Evolutionary conservation across 2,888 invertebrate species (phyloP).

Genomic region (Meandrusa payeni): DNA sequence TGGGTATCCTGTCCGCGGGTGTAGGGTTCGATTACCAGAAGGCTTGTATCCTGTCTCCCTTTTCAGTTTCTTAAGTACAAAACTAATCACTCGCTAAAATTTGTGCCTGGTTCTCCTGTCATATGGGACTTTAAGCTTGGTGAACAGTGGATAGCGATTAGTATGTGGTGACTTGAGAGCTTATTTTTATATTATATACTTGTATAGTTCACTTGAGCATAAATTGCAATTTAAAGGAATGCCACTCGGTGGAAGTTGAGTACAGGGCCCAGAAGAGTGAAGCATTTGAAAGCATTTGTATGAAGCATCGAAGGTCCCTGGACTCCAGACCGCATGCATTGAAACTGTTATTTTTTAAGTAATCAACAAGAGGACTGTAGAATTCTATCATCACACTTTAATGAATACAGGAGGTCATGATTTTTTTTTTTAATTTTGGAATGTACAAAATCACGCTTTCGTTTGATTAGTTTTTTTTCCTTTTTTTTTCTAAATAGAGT

Average conservation of each 20-base stretch:
- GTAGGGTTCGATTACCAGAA: too few species aligned
- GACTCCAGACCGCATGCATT: slow-evolving; percentile 42
- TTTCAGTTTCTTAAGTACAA: too few species aligned
- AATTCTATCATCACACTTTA: slow-evolving; percentile 77
- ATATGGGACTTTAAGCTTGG: too few species aligned
- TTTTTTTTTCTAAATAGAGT: slow-evolving; percentile 73
- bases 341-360: slow-evolving; percentile 74
- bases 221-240: slow-evolving; percentile 3
- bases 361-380: slow-evolving; percentile 72
- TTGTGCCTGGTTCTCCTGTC: too few species aligned
- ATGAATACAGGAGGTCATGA: slow-evolving; percentile 58
- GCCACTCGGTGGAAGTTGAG: slow-evolving; percentile 14
- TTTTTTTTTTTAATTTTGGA: slow-evolving; percentile 61
- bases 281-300: slow-evolving; percentile 65
- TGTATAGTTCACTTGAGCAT: neutral
- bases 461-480: slow-evolving; percentile 60
- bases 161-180: too few species aligned
- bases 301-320: slow-evolving; percentile 13
- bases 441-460: slow-evolving; percentile 79
- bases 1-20: too few species aligned
- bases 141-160: too few species aligned
- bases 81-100: too few species aligned
- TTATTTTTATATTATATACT: too few species aligned
- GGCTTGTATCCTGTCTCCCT: too few species aligned
- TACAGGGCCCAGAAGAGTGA: neutral